phyloP scores from a whole-genome alignment of 30 jellyfish, hydroid and myxozoan genomes.

The Rhopilema esculentum region DNA sequence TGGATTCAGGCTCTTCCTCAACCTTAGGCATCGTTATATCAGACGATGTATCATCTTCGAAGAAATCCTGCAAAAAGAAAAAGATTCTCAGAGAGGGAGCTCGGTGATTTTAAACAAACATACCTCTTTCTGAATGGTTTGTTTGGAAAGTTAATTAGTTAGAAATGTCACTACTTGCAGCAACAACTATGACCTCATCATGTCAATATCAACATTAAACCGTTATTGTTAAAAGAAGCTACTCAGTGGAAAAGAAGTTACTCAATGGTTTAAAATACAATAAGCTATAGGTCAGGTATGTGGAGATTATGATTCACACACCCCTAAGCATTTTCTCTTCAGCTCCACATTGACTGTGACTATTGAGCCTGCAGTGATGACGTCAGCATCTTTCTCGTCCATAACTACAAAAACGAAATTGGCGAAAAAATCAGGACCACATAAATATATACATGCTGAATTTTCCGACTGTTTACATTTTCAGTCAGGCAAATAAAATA shows the following conservation, averaged over 20 bases:
- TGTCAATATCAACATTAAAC: too few relatives aligned
- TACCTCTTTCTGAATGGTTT: too few relatives aligned
- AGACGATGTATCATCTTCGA: constrained; percentile 77
- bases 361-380: constrained; percentile 91
- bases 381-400: constrained; percentile 88
- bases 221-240: too few relatives aligned
- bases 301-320: constrained; percentile 24
- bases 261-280: too few relatives aligned
- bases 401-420: constrained; percentile 49
- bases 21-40: constrained; percentile 58
- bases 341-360: constrained; percentile 84
- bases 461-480: too few relatives aligned
- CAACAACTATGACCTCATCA: background rate
- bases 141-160: too few relatives aligned
- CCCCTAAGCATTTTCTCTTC: constrained; percentile 85
- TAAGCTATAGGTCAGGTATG: too few relatives aligned
- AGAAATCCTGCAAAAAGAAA: constrained; percentile 69
- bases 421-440: background rate
- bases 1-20: constrained; percentile 64
- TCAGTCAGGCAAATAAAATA: too few relatives aligned
- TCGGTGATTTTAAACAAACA: background rate
- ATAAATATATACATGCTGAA: too few relatives aligned
- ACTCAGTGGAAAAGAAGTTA: too few relatives aligned
- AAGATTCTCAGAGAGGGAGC: background rate
- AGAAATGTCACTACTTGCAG: background rate